These are phyloP conservation scores for Thecocarcelia acutangulata DNA, from an alignment of 2,888 invertebrate species.

Conservation along the genomic window DNA sequence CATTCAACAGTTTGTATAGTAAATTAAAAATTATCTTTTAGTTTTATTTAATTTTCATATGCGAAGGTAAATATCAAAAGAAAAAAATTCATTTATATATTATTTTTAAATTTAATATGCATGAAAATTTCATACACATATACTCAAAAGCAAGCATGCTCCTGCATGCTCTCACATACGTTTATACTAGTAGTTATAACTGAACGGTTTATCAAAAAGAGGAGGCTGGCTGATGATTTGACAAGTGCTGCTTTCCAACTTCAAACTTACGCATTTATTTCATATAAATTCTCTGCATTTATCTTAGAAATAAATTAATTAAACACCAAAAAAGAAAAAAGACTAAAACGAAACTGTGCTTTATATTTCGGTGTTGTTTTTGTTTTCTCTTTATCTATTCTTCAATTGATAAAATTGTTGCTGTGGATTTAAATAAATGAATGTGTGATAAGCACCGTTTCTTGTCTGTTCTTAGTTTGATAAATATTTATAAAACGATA, in stretches of 20 bases:
- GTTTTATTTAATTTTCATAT: conserved; percentile 13
- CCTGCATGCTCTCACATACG: background rate
- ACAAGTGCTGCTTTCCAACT: background rate
- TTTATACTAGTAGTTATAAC: too few relatives aligned
- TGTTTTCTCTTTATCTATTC: background rate
- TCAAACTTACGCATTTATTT: background rate
- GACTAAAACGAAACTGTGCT: conserved; percentile 28
- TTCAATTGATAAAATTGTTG: conserved; percentile 43
- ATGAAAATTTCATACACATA: conserved; percentile 46
- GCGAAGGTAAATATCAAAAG: conserved; percentile 29
- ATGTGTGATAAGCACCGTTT: conserved; percentile 34
- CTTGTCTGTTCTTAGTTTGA: background rate
- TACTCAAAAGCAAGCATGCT: background rate
- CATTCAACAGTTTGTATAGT: conserved; percentile 66
- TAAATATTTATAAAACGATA: conserved; percentile 54
- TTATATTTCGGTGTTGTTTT: conserved; percentile 19
- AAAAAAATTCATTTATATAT: background rate
- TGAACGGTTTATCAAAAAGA: too few relatives aligned
- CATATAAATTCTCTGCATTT: conserved; percentile 25
- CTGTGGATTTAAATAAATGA: conserved; percentile 6
- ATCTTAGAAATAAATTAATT: conserved; percentile 55
- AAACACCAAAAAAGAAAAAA: conserved; percentile 5
- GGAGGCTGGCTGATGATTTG: too few relatives aligned
- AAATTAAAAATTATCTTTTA: conserved; percentile 64
- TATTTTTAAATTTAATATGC: conserved; percentile 52